Percentiles rank a stretch among this genome's conserved stretches.
These are phyloP conservation scores for Drosophila setifemur DNA, from an alignment of 1,140 invertebrate species.

Conservation along the genomic window DNA sequence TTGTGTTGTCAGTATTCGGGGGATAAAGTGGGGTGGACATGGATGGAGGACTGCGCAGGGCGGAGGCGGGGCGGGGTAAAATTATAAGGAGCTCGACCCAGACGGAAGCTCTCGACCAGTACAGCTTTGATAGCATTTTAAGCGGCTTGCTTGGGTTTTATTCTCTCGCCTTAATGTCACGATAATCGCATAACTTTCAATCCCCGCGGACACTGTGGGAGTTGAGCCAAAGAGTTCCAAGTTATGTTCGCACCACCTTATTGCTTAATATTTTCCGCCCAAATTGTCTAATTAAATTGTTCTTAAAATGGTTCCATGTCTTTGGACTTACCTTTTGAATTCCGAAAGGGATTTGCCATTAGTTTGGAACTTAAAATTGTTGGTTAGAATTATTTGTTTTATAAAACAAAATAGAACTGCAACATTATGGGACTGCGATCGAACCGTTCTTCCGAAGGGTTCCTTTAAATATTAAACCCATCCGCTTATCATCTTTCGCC, in stretches of 20 bases:
- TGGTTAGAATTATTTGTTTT: neutral
- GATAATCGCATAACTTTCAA: slow-evolving; percentile 74
- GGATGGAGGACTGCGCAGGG: no score
- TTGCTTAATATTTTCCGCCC: slow-evolving; percentile 42
- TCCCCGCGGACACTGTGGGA: slow-evolving; percentile 35
- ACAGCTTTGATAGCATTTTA: slow-evolving; percentile 68
- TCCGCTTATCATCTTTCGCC: slow-evolving; percentile 1
- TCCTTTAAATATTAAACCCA: neutral
- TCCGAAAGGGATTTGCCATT: neutral
- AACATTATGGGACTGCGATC: no score
- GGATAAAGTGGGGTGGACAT: slow-evolving; percentile 3
- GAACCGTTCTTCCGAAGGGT: neutral
- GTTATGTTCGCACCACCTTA: slow-evolving; percentile 4
- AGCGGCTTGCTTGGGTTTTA: slow-evolving; percentile 60
- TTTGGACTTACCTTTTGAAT: slow-evolving; percentile 20
- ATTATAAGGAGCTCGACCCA: slow-evolving; percentile 17
- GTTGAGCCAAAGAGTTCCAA: no score
- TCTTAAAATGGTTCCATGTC: slow-evolving; percentile 51
- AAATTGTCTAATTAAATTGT: slow-evolving; percentile 54
- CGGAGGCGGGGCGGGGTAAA: neutral
- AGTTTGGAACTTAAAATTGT: no score
- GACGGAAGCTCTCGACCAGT: slow-evolving; percentile 53
- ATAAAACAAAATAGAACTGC: neutral
- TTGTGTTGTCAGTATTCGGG: slow-evolving; percentile 25
- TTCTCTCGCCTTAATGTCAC: slow-evolving; percentile 58